Percentiles rank a stretch among this genome's conserved stretches.
These are phyloP conservation scores for Coccyzus lansbergi DNA, from an alignment of 2,797 vertebrate genomes.

Conservation along the genomic window DNA sequence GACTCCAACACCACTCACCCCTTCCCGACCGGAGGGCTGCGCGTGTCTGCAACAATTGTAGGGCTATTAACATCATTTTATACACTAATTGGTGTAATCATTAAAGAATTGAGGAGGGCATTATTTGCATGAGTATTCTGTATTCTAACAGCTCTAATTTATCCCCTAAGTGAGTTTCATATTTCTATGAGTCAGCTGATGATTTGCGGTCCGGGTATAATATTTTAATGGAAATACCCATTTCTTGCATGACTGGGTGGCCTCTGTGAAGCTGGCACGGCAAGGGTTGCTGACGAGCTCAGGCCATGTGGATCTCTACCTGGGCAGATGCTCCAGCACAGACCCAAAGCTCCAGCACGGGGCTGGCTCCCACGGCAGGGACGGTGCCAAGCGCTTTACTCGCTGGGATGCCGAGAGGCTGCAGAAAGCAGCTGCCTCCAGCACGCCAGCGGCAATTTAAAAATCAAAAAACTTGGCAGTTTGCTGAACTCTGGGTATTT, in stretches of 20 bases:
- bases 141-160: constrained; percentile 42
- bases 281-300: neutral
- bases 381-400: neutral
- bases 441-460: neutral
- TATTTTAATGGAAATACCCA: neutral
- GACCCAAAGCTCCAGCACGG: neutral
- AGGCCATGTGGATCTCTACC: fast-evolving
- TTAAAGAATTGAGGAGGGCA: constrained; percentile 47
- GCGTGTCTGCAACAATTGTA: neutral
- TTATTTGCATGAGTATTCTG: constrained; percentile 51
- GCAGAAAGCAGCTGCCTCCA: neutral
- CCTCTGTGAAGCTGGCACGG: neutral
- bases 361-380: neutral
- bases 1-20: neutral
- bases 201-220: neutral
- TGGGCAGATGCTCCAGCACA: neutral
- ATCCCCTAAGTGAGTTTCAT: neutral
- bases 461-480: neutral
- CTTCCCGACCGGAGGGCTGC: neutral
- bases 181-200: constrained; percentile 7
- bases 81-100: constrained; percentile 66
- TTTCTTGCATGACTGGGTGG: neutral
- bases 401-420: neutral
- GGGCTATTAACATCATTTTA: constrained; percentile 33
- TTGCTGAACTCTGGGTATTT: neutral